Evolutionary conservation across 2,797 vertebrate species (phyloP).

Genomic region (Tiaroga cobitis): DNA sequence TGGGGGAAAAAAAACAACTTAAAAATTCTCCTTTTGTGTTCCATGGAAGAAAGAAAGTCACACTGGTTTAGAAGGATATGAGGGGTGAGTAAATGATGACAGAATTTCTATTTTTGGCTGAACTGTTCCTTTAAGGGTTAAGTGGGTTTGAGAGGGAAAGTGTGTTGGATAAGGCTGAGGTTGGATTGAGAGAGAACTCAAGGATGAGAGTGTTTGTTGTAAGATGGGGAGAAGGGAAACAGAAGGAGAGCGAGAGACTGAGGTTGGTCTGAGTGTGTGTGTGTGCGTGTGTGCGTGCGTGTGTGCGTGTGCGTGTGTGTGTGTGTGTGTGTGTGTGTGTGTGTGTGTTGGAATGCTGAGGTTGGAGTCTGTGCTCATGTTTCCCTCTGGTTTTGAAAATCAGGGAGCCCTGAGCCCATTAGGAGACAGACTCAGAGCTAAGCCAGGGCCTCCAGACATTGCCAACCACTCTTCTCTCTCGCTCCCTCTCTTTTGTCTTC

Average conservation of each 20-base stretch:
- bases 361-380: slow-evolving; percentile 49
- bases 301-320: slow-evolving; percentile 2
- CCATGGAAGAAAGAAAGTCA: slow-evolving; percentile 2
- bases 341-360: slow-evolving; percentile 52
- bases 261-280: slow-evolving; percentile 13
- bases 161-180: background rate
- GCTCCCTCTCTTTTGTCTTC: slow-evolving; percentile 46
- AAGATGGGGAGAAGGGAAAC: slow-evolving; percentile 28
- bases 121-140: slow-evolving; percentile 18
- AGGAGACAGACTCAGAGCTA: slow-evolving; percentile 53
- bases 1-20: background rate
- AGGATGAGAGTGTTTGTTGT: slow-evolving; percentile 43
- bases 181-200: background rate
- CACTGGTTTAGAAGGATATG: slow-evolving; percentile 9
- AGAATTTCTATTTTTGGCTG: slow-evolving; percentile 16
- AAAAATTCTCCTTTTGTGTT: background rate
- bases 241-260: slow-evolving; percentile 12
- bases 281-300: background rate
- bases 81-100: background rate
- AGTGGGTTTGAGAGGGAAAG: slow-evolving; percentile 10
- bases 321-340: background rate
- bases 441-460: slow-evolving; percentile 49
- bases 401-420: slow-evolving; percentile 46
- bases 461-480: slow-evolving; percentile 36
- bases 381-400: slow-evolving; percentile 54